Evolutionary conservation across 2,113 vertebrate species (phyloP).

Genomic region (Chaetops frenatus): DNA sequence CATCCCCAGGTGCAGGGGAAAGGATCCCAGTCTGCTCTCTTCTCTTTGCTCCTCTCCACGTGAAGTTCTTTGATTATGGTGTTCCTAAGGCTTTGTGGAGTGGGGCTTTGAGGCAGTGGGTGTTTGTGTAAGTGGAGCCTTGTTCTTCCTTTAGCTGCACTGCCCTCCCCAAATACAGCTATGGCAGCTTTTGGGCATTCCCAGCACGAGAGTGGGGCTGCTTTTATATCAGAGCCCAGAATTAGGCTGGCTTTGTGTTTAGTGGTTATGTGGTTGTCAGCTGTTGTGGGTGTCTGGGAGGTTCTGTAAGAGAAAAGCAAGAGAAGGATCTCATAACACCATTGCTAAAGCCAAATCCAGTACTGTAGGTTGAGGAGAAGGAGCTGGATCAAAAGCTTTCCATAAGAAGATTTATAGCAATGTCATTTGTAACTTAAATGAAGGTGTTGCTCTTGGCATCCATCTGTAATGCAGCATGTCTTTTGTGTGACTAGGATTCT

Average conservation of each 20-base stretch:
- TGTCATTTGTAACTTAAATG: background rate
- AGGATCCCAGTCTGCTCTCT: background rate
- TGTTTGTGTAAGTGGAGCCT: background rate
- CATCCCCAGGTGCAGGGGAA: background rate
- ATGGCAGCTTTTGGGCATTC: background rate
- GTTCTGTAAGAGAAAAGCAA: background rate
- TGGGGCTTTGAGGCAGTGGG: background rate
- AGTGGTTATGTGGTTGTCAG: background rate
- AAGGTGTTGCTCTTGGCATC: background rate
- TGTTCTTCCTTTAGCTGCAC: background rate
- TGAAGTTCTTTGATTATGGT: background rate
- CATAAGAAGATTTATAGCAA: background rate
- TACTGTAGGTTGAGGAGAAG: background rate
- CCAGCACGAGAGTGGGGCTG: background rate
- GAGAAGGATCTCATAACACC: background rate
- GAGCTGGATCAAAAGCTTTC: background rate
- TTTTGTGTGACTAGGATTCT: background rate
- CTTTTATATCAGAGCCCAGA: background rate
- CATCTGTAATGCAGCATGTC: background rate
- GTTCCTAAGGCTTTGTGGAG: background rate
- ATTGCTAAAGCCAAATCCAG: background rate
- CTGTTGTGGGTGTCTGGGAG: background rate
- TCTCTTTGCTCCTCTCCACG: background rate
- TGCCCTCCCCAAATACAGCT: background rate
- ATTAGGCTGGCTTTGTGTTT: background rate